Evolutionary conservation across 1,140 invertebrate species (phyloP).

Genomic region (Drosophila persimilis): DNA sequence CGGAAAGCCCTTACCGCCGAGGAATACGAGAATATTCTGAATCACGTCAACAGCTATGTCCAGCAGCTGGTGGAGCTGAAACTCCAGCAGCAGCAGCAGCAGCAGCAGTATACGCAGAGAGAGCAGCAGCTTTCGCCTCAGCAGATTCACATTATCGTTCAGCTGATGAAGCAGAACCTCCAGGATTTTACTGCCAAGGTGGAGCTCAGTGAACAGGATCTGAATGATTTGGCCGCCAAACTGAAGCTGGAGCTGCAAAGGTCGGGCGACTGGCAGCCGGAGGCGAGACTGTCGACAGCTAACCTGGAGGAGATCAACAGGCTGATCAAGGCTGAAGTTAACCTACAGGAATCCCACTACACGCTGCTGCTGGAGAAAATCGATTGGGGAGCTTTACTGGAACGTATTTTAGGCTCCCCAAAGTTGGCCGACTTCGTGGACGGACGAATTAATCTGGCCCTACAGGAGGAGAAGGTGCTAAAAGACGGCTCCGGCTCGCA

Average conservation of each 20-base stretch:
- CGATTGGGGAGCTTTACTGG: slow-evolving; percentile 60
- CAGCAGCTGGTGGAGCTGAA: slow-evolving; percentile 73
- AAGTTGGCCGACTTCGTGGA: slow-evolving; percentile 61
- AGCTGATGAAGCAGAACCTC: slow-evolving; percentile 66
- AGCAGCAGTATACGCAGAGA: slow-evolving; percentile 22
- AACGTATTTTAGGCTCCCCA: slow-evolving; percentile 49
- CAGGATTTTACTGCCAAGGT: slow-evolving; percentile 25
- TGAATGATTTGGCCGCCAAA: slow-evolving; percentile 43
- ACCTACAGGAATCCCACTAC: slow-evolving; percentile 65
- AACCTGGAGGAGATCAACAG: slow-evolving; percentile 81
- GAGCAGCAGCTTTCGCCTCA: slow-evolving; percentile 51
- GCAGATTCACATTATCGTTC: slow-evolving; percentile 58
- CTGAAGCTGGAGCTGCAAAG: slow-evolving; percentile 52
- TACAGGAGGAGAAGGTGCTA: slow-evolving; percentile 20
- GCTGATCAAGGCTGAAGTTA: slow-evolving; percentile 66
- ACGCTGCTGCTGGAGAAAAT: slow-evolving; percentile 77
- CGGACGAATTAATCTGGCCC: slow-evolving; percentile 39
- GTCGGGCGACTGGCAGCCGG: slow-evolving; percentile 35
- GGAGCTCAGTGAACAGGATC: slow-evolving; percentile 48
- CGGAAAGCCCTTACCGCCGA: slow-evolving; percentile 65
- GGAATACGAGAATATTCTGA: slow-evolving; percentile 79
- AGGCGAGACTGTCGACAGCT: slow-evolving; percentile 61
- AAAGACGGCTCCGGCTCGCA: slow-evolving; percentile 40
- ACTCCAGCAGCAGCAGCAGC: slow-evolving; percentile 53
- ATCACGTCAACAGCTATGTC: slow-evolving; percentile 79